Evolutionary conservation across 1,140 invertebrate species (phyloP), one percentile per base, ranked within the genome.

Genomic region (Drosophila sturtevanti): DNA sequence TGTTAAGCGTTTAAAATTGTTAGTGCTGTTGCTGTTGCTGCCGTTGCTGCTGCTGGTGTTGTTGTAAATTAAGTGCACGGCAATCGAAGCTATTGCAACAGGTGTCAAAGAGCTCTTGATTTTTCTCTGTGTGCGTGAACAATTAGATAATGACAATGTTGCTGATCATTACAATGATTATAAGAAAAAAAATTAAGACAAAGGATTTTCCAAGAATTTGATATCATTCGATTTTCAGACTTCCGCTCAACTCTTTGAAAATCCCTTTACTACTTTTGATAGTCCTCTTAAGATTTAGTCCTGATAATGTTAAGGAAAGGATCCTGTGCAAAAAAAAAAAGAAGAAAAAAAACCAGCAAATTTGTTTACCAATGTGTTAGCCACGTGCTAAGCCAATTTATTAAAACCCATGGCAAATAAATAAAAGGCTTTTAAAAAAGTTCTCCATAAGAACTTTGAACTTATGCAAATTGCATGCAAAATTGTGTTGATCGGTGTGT

Each of bases 1-100:
- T 79, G 79, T 69, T 79, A 48, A 82, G 62, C 76, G 87, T 81
- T 82, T 79, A 89, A 72, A 71, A 63, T 61, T 76, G 60, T 84
- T 63, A 27, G 31, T 66, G 51, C 35, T 21, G 18, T 9, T 60
- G 58, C 10, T 52, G 48, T 1, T 48, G 60, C 44, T 72, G 52
- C 41, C 68, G 63, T 52, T 44, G 52, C 7, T 61, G 48, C 10
- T 63, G 65, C 14, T 59, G 64, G 59, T 72, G 54, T 35, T 76
- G 72, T 41, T 79, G 65, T 73, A 84, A 89, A 87, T 84, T 79
- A 79, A 89, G 84, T 87, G 77, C 68, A 78, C 59, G 67, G 77
- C 77, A 79, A 80, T 80, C 69, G 63, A 77, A 80, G 55, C 58
- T 79, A 86, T 86, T 86, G 81, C 81, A 66, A 78, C 82, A 86